Evolutionary conservation across 2,113 vertebrate genomes (phyloP).

Genomic region (Enhydra lutris): DNA sequence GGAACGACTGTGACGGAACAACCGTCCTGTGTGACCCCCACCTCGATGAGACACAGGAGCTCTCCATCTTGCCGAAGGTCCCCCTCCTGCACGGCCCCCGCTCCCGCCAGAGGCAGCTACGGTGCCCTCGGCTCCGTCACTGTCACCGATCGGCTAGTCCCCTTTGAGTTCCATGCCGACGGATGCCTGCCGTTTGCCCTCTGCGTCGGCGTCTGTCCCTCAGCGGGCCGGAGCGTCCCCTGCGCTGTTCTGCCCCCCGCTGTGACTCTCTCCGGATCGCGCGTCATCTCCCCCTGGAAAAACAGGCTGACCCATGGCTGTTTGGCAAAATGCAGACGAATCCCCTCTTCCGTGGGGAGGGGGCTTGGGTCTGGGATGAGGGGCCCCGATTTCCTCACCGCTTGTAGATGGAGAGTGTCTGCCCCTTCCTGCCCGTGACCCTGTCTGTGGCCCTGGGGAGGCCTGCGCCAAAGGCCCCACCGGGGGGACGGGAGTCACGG

Average conservation of each 20-base stretch:
- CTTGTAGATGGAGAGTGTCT: not conserved
- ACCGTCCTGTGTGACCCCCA: too few species aligned
- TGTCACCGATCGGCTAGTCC: fast-evolving
- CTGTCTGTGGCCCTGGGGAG: not conserved
- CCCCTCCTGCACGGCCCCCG: fast-evolving
- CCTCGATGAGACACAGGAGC: not conserved
- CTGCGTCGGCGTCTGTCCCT: not conserved
- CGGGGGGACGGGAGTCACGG: fast-evolving
- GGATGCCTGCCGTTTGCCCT: fast-evolving
- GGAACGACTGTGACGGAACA: not conserved
- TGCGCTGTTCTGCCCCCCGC: fast-evolving
- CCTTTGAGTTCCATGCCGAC: not conserved
- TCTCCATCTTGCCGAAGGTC: not conserved
- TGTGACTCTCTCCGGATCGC: not conserved
- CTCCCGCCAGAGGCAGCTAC: not conserved
- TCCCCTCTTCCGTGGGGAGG: not conserved
- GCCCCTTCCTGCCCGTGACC: too few species aligned
- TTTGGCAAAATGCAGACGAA: not conserved
- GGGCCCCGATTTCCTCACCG: not conserved
- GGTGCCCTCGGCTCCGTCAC: not conserved
- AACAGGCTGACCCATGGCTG: not conserved
- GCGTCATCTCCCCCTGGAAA: not conserved
- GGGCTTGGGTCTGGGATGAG: not conserved
- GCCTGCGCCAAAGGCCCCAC: not conserved
- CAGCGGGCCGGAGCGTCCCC: fast-evolving